phyloP scores from a whole-genome alignment of 2,888 invertebrate genomes.

The Troides helena region DNA sequence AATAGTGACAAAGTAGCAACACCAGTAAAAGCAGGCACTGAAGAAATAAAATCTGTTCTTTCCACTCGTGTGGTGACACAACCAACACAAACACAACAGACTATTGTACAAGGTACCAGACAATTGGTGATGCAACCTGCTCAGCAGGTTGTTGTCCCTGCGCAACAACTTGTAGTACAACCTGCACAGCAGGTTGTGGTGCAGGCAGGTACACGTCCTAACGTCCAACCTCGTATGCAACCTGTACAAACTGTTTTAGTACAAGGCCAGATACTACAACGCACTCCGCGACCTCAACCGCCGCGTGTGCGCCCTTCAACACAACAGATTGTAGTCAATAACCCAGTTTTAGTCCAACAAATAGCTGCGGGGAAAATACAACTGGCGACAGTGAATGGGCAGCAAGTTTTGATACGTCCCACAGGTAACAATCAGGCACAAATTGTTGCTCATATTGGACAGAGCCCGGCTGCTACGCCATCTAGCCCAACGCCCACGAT shows the following conservation, averaged over 20 bases:
- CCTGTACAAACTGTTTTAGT: constrained; percentile 68
- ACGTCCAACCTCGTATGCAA: constrained; percentile 50
- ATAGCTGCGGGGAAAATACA: constrained; percentile 91
- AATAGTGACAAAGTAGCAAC: constrained; percentile 37
- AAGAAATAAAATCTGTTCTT: constrained; percentile 15
- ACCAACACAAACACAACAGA: constrained; percentile 31
- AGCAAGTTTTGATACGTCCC: constrained; percentile 90
- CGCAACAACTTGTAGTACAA: constrained; percentile 32
- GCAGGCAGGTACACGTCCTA: constrained; percentile 45
- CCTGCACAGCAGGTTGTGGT: constrained; percentile 61
- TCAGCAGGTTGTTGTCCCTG: constrained; percentile 32
- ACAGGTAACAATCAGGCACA: constrained; percentile 89
- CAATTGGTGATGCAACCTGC: constrained; percentile 35
- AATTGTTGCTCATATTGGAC: constrained; percentile 86
- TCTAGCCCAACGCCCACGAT: constrained; percentile 32
- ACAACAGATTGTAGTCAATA: constrained; percentile 88
- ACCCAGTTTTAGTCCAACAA: constrained; percentile 88
- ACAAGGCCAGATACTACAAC: constrained; percentile 49
- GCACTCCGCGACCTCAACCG: constrained; percentile 44
- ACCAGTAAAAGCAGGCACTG: constrained; percentile 15
- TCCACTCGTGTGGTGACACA: constrained; percentile 21
- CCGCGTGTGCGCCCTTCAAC: constrained; percentile 60
- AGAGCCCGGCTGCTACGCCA: constrained; percentile 65
- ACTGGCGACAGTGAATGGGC: constrained; percentile 90
- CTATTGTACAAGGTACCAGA: constrained; percentile 35